phyloP scores from a whole-genome alignment of 2,888 invertebrate species.

The Lasioglossum zephyrum region DNA sequence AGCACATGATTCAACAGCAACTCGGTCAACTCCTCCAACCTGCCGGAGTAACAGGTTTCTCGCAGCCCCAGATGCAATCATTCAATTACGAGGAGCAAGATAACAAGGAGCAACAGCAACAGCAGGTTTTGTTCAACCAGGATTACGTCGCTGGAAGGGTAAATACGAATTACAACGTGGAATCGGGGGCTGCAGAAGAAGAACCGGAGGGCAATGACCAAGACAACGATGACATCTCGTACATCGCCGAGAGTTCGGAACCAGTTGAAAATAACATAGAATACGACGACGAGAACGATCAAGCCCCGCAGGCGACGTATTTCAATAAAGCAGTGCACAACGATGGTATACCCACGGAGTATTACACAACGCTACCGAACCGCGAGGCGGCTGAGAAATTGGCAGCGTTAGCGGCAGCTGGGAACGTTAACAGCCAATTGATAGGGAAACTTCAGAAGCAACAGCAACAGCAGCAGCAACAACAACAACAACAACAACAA shows the following conservation, averaged over 20 bases:
- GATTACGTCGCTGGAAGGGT: conserved; percentile 78
- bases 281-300: conserved; percentile 71
- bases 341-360: conserved; percentile 71
- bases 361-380: conserved; percentile 88
- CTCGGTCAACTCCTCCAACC: conserved; percentile 78
- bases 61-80: conserved; percentile 81
- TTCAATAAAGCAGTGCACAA: conserved; percentile 85
- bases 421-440: conserved; percentile 84
- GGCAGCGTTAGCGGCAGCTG: conserved; percentile 87
- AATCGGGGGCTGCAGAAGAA: conserved; percentile 65
- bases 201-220: conserved; percentile 45
- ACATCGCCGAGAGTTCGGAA: conserved; percentile 64
- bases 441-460: conserved; percentile 74
- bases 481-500: conserved; percentile 32
- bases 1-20: conserved; percentile 80
- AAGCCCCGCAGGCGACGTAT: conserved; percentile 82
- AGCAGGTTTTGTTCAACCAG: conserved; percentile 75
- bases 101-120: conserved; percentile 76
- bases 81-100: conserved; percentile 82
- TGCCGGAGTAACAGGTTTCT: conserved; percentile 72
- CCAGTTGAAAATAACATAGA: conserved; percentile 79
- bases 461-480: conserved; percentile 21
- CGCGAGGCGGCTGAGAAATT: conserved; percentile 87
- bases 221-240: conserved; percentile 60
- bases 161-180: conserved; percentile 79